Conservation (phyloP, 2,797 vertebrate genomes). For the Tapera naevia region DNA sequence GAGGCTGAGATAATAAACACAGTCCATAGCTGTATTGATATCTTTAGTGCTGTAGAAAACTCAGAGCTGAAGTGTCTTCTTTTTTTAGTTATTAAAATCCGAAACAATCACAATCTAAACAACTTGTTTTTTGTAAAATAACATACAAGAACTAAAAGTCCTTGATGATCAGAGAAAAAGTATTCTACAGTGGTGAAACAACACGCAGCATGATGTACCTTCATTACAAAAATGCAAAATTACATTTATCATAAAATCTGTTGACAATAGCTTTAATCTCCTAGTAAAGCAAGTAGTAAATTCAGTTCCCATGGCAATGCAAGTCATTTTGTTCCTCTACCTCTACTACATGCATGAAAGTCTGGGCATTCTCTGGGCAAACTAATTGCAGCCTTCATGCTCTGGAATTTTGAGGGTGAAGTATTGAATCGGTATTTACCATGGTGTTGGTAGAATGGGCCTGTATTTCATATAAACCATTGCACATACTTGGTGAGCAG, state of each 20-base stretch:
- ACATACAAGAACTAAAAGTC: neutral
- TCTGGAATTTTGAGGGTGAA: neutral
- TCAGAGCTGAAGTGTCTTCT: neutral
- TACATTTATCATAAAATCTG: slow-evolving; percentile 14
- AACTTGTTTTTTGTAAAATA: neutral
- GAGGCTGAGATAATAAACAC: neutral
- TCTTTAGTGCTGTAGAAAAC: neutral
- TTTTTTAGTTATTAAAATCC: neutral
- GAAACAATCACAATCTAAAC: neutral
- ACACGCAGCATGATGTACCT: slow-evolving; percentile 14
- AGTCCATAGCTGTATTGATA: accelerated
- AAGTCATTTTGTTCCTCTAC: neutral
- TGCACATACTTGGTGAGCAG: neutral
- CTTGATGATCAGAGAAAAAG: neutral
- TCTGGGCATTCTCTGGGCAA: neutral
- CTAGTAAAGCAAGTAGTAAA: slow-evolving; percentile 8
- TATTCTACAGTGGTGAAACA: neutral
- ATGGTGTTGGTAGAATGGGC: accelerated
- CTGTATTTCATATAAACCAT: neutral
- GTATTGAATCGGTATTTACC: neutral
- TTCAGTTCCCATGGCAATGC: neutral
- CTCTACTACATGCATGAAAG: neutral
- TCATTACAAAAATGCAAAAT: slow-evolving; percentile 28
- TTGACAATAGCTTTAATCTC: slow-evolving; percentile 45
- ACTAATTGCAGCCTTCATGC: neutral